Percentiles rank a stretch among this genome's conserved stretches.
These are phyloP conservation scores for Scyliorhinus canicula DNA, from an alignment of 2,797 vertebrate species.

Conservation along the genomic window DNA sequence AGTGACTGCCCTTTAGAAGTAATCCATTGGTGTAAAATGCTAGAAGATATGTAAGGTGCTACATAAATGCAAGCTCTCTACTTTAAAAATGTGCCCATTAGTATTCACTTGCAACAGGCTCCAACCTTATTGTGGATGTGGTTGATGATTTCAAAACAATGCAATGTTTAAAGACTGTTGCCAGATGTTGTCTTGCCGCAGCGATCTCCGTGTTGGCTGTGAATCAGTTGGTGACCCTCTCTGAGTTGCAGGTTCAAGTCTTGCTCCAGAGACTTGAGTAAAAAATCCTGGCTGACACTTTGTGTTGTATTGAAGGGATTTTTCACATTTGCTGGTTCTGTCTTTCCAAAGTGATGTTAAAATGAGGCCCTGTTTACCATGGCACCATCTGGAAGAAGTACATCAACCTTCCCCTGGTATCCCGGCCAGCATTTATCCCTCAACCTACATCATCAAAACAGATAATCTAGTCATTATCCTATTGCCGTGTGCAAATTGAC, in stretches of 20 bases:
- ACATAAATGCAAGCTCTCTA: too few relatives aligned
- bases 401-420: not conserved
- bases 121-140: not conserved
- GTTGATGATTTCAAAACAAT: not conserved
- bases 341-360: not conserved
- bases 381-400: not conserved
- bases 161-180: not conserved
- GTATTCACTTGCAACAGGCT: not conserved
- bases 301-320: not conserved
- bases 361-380: not conserved
- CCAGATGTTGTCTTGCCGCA: not conserved
- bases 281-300: not conserved
- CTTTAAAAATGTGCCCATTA: not conserved
- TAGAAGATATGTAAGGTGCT: too few relatives aligned
- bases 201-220: not conserved
- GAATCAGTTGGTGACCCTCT: not conserved
- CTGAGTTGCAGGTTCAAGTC: not conserved
- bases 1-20: not conserved
- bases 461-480: not conserved
- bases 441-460: not conserved
- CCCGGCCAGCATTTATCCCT: not conserved
- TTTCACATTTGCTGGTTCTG: not conserved
- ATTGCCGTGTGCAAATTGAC: not conserved
- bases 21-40: not conserved
- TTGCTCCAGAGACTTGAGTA: not conserved